A percentile compares a stretch with the other conserved stretches of the same genome.
phyloP scores from a whole-genome alignment of 2,113 vertebrate genomes.

The Macrotus californicus region DNA sequence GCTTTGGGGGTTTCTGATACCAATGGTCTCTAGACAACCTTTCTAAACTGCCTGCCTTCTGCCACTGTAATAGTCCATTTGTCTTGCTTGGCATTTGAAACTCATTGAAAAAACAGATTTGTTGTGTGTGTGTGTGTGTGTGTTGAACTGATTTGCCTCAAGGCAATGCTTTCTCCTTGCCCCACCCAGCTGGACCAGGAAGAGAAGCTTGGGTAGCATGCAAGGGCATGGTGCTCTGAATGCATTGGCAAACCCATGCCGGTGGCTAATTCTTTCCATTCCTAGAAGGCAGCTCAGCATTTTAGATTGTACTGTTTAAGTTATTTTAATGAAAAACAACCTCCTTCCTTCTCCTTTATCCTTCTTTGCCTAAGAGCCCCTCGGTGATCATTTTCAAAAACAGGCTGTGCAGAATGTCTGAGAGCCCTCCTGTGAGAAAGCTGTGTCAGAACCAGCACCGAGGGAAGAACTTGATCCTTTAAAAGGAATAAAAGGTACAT shows the following conservation, averaged over 20 bases:
- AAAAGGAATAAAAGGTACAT: neutral
- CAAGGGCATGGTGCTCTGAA: neutral
- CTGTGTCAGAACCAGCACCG: neutral
- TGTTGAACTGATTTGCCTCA: neutral
- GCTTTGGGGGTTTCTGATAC: neutral
- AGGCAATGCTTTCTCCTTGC: neutral
- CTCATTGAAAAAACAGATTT: neutral
- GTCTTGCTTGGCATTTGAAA: neutral
- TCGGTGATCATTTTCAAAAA: neutral
- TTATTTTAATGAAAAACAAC: neutral
- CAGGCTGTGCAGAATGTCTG: neutral
- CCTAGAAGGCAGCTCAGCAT: neutral
- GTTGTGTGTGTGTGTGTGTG: neutral
- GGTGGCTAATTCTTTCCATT: neutral
- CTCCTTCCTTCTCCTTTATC: neutral
- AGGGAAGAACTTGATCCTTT: neutral
- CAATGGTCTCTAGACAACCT: neutral
- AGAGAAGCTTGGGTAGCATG: neutral
- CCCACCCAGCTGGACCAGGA: neutral
- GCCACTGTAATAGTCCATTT: too few species aligned
- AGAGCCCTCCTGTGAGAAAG: neutral
- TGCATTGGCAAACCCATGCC: neutral
- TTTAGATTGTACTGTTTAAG: neutral
- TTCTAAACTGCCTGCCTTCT: neutral
- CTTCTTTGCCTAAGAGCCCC: neutral